Percentiles rank a stretch among this genome's conserved stretches.
Conservation (phyloP, 2,888 invertebrate species). For the Lycia hirtaria region DNA sequence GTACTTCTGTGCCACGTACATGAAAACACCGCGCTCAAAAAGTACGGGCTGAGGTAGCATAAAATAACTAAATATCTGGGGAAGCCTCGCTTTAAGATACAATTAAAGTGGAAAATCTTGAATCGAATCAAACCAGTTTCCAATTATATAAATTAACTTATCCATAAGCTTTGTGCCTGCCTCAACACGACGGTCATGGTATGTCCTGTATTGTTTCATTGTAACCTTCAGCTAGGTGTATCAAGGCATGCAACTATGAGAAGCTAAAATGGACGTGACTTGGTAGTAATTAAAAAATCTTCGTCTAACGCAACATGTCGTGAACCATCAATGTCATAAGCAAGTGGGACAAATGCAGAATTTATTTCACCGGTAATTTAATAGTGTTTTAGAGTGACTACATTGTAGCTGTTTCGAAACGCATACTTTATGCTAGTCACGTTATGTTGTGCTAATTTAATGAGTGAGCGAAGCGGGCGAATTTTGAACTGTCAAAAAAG, state of each 20-base stretch:
- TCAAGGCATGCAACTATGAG: slow-evolving; percentile 3
- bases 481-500: too few relatives aligned
- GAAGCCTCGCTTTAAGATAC: too few relatives aligned
- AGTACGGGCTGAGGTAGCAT: too few relatives aligned
- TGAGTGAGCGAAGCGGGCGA: too few relatives aligned
- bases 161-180: not conserved
- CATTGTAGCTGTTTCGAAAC: too few relatives aligned
- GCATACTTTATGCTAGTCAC: too few relatives aligned
- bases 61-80: too few relatives aligned
- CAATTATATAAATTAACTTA: not conserved
- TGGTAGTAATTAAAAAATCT: slow-evolving; percentile 30
- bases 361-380: slow-evolving; percentile 13
- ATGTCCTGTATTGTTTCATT: slow-evolving; percentile 16
- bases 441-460: too few relatives aligned
- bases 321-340: slow-evolving; percentile 33
- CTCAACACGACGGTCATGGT: slow-evolving; percentile 5
- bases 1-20: too few relatives aligned
- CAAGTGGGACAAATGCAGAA: slow-evolving; percentile 30
- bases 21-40: too few relatives aligned
- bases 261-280: slow-evolving; percentile 30
- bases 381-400: not conserved
- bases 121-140: not conserved
- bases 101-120: not conserved
- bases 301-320: slow-evolving; percentile 25
- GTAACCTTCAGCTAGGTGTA: slow-evolving; percentile 14